These are phyloP conservation scores for Lophura swinhoii DNA, from an alignment of 2,797 vertebrate genomes.

Conservation along the genomic window DNA sequence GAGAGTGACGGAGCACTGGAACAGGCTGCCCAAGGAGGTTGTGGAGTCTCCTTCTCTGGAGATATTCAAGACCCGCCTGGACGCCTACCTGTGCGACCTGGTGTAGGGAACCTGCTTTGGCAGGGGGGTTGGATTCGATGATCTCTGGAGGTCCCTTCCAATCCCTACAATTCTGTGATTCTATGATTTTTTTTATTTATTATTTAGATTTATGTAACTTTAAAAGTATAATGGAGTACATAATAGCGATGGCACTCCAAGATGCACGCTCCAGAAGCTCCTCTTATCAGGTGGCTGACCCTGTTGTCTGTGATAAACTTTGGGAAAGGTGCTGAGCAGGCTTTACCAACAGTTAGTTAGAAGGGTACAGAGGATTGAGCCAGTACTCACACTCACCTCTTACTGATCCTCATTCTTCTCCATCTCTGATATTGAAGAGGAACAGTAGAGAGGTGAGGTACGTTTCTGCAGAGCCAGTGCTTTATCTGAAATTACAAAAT, in stretches of 20 bases:
- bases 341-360: neutral
- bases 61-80: no score
- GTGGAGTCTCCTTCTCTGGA: no score
- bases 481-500: neutral
- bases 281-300: neutral
- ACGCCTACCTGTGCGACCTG: no score
- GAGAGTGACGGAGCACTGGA: no score
- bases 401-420: neutral
- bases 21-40: no score
- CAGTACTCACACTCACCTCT: neutral
- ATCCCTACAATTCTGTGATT: no score
- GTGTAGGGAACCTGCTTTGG: no score
- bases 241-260: neutral
- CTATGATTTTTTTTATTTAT: neutral
- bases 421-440: neutral
- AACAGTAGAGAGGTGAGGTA: neutral
- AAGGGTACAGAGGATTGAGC: neutral
- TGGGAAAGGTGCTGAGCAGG: neutral
- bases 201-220: neutral
- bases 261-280: neutral
- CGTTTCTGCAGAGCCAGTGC: neutral
- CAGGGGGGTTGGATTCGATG: no score
- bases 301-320: neutral
- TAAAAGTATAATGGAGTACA: rapidly evolving
- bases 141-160: no score